These are phyloP conservation scores for Melanchra persicariae DNA, from an alignment of 2,888 invertebrate species.

Conservation along the genomic window DNA sequence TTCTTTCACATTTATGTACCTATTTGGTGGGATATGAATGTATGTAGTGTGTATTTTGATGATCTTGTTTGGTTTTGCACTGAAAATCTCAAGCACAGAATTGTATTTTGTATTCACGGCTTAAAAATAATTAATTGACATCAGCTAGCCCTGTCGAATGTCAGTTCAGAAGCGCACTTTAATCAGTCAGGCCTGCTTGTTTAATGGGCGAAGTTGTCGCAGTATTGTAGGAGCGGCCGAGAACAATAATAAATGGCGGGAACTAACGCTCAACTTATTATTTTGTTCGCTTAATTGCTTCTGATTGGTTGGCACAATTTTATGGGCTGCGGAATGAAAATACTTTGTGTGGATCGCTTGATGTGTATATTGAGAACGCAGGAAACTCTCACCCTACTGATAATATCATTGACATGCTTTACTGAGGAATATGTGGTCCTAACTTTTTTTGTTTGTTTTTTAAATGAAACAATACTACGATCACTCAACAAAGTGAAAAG, in stretches of 20 bases:
- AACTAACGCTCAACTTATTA: constrained; percentile 33
- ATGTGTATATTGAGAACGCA: neutral
- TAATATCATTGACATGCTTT: too few species aligned
- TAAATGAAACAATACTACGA: too few species aligned
- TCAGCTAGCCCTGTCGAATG: constrained; percentile 14
- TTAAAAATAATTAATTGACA: constrained; percentile 1
- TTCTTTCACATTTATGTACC: too few species aligned
- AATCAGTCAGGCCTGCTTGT: constrained; percentile 33
- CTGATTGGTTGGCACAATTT: constrained; percentile 18
- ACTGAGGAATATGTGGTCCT: too few species aligned
- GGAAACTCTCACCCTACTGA: neutral
- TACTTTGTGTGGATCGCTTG: neutral
- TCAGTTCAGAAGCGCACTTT: constrained; percentile 55
- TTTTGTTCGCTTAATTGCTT: constrained; percentile 28
- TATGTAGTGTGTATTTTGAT: too few species aligned
- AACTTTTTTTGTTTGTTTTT: too few species aligned
- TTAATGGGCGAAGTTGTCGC: constrained; percentile 44
- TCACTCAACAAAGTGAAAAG: neutral
- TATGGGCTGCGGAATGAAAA: neutral
- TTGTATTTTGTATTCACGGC: neutral
- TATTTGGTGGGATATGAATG: too few species aligned
- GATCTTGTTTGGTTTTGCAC: too few species aligned
- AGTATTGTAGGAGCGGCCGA: neutral
- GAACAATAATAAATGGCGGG: constrained; percentile 24
- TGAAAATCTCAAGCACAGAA: neutral